Evolutionary conservation across 2,888 invertebrate genomes (phyloP).

Genomic region (Habrosyne pyritoides): DNA sequence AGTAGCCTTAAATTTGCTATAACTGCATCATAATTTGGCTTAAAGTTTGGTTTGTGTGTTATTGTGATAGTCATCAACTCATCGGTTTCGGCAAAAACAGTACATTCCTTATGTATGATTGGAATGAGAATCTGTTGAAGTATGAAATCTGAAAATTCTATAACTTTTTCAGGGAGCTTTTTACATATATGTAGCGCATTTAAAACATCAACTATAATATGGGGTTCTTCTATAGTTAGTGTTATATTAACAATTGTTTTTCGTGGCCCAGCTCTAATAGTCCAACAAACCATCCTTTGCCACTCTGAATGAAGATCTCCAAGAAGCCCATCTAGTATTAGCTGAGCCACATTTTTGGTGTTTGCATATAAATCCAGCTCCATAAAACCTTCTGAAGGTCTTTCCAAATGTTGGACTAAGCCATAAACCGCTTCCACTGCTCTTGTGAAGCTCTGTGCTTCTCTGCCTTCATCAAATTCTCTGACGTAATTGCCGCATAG

Average conservation of each 20-base stretch:
- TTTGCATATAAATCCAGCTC: slow-evolving; percentile 78
- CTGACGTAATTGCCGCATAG: slow-evolving; percentile 63
- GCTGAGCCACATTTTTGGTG: slow-evolving; percentile 70
- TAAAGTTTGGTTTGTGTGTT: slow-evolving; percentile 63
- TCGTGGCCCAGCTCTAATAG: slow-evolving; percentile 41
- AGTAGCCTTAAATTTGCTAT: slow-evolving; percentile 82
- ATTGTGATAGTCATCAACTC: slow-evolving; percentile 61
- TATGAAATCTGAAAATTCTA: slow-evolving; percentile 83
- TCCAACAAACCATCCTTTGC: slow-evolving; percentile 74
- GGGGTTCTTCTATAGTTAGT: slow-evolving; percentile 59
- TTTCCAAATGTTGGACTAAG: slow-evolving; percentile 69
- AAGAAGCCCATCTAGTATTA: slow-evolving; percentile 71
- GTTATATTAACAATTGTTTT: slow-evolving; percentile 60
- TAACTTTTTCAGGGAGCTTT: slow-evolving; percentile 74
- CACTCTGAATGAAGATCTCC: slow-evolving; percentile 76
- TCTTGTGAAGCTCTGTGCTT: slow-evolving; percentile 59
- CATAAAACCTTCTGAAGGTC: slow-evolving; percentile 75
- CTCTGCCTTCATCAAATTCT: slow-evolving; percentile 60
- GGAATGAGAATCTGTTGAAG: slow-evolving; percentile 83
- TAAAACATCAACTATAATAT: slow-evolving; percentile 55
- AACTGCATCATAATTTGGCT: slow-evolving; percentile 79
- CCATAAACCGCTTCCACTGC: slow-evolving; percentile 80
- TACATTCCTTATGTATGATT: slow-evolving; percentile 78
- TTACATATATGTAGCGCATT: slow-evolving; percentile 67
- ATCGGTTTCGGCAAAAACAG: slow-evolving; percentile 67